Percentiles rank a stretch among this genome's conserved stretches.
These are phyloP conservation scores for Sicus ferrugineus DNA, from an alignment of 2,888 invertebrate species.

Conservation along the genomic window DNA sequence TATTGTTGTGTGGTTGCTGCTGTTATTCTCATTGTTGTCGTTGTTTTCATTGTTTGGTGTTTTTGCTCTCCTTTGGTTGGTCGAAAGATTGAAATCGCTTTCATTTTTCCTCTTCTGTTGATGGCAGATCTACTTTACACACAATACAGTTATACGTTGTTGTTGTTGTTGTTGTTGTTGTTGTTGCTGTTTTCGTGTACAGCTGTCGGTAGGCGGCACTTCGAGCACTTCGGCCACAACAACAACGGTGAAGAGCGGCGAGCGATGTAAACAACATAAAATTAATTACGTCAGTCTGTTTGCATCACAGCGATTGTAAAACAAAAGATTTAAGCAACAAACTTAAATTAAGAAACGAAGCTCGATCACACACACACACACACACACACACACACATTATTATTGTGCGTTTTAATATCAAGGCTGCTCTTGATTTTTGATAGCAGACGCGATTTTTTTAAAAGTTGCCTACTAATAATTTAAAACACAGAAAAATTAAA, in stretches of 20 bases:
- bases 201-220: conserved; percentile 38
- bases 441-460: neutral
- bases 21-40: neutral
- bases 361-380: too few species aligned
- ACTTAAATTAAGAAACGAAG: too few species aligned
- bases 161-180: conserved; percentile 40
- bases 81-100: conserved; percentile 21
- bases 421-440: neutral
- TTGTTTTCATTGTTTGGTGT: neutral
- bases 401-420: too few species aligned
- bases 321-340: too few species aligned
- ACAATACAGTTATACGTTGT: conserved; percentile 53
- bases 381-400: too few species aligned
- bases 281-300: too few species aligned
- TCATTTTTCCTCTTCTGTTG: conserved; percentile 19
- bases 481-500: neutral
- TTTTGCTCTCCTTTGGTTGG: conserved; percentile 34
- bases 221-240: conserved; percentile 43
- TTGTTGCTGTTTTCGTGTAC: conserved; percentile 45
- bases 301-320: too few species aligned
- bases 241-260: neutral
- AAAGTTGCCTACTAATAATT: neutral
- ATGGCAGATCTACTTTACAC: conserved; percentile 47
- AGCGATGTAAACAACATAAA: too few species aligned
- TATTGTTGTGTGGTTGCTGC: neutral